Conservation (phyloP, 1,140 invertebrate genomes). For the Pemphigus obesinymphae region DNA sequence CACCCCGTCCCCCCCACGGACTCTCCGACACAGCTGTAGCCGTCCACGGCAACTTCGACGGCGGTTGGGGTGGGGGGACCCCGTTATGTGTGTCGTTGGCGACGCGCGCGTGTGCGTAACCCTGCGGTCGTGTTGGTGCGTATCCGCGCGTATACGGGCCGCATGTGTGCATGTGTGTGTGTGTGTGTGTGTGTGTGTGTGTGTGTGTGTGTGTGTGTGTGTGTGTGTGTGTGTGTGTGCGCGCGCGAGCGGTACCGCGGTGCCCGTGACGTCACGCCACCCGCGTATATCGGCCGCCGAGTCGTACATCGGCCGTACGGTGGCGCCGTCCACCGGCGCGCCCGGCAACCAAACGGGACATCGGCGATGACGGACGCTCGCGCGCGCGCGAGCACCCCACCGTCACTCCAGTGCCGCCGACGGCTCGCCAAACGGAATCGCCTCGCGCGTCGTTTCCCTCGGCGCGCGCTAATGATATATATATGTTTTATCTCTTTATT, state of each 20-base stretch:
- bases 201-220: too few species aligned
- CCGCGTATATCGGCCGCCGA: too few species aligned
- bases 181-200: too few species aligned
- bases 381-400: neutral
- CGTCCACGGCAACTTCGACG: neutral
- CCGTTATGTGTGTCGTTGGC: conserved; percentile 9
- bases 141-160: too few species aligned
- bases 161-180: too few species aligned
- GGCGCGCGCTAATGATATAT: neutral
- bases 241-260: neutral
- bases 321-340: neutral
- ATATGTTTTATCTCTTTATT: neutral
- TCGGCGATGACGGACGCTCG: neutral
- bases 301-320: neutral
- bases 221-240: too few species aligned
- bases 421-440: neutral
- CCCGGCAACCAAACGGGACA: neutral
- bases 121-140: too few species aligned
- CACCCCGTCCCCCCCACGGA: neutral
- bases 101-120: neutral
- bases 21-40: neutral
- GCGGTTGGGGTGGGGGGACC: neutral
- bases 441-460: neutral
- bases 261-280: conserved; percentile 1
- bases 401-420: neutral